Evolutionary conservation across 2,888 invertebrate genomes (phyloP).

Genomic region (Theretra japonica): DNA sequence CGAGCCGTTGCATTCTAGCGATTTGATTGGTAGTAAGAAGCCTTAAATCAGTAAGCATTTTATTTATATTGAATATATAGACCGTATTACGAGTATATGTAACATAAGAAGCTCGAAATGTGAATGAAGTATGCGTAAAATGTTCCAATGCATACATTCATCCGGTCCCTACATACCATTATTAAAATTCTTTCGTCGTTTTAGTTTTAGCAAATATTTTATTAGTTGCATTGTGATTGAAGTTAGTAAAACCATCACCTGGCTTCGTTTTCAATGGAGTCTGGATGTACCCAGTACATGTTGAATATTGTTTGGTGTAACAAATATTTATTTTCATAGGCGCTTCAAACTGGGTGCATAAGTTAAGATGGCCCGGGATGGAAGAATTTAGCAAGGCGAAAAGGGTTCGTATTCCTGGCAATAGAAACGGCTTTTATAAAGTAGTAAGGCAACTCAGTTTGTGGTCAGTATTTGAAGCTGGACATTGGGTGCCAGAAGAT

Average conservation of each 20-base stretch:
- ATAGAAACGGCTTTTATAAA: slow-evolving; percentile 72
- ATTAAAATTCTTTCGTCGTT: too few species aligned
- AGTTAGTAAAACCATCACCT: not conserved
- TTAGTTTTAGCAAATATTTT: too few species aligned
- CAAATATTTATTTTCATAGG: slow-evolving; percentile 51
- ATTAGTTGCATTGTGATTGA: not conserved
- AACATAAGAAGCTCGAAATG: too few species aligned
- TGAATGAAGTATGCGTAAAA: too few species aligned
- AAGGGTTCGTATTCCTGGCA: slow-evolving; percentile 58
- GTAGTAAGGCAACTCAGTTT: slow-evolving; percentile 63
- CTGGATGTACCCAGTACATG: too few species aligned
- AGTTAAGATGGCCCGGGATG: slow-evolving; percentile 70
- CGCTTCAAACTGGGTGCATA: slow-evolving; percentile 76
- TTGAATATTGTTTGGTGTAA: not conserved
- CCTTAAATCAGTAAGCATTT: too few species aligned
- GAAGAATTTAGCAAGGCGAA: slow-evolving; percentile 59
- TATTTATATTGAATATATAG: too few species aligned
- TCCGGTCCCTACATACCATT: too few species aligned
- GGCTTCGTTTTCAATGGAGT: not conserved
- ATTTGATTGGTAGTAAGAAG: too few species aligned
- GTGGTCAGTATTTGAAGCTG: slow-evolving; percentile 74
- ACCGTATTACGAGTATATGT: too few species aligned
- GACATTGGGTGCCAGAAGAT: slow-evolving; percentile 80
- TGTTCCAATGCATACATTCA: too few species aligned
- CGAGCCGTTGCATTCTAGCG: too few species aligned